These are phyloP conservation scores for Spea hammondii DNA, from an alignment of 2,797 vertebrate species.

Conservation along the genomic window DNA sequence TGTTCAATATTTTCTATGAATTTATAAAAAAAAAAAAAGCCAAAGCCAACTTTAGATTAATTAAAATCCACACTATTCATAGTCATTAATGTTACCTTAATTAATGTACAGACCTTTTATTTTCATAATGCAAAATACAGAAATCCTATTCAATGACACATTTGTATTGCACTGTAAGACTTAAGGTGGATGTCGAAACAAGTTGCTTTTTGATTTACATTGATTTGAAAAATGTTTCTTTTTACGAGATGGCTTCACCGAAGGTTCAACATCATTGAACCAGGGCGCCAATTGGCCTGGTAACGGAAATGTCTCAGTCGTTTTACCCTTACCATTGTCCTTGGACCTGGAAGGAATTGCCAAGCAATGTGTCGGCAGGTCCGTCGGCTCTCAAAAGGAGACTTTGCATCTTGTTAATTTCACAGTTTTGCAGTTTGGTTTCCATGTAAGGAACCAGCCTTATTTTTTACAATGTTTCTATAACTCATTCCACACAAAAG, in stretches of 20 bases:
- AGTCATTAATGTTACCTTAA: slow-evolving; percentile 76
- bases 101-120: slow-evolving; percentile 79
- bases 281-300: slow-evolving; percentile 53
- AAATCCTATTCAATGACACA: slow-evolving; percentile 77
- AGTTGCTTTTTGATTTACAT: slow-evolving; percentile 70
- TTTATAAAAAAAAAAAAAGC: slow-evolving; percentile 78
- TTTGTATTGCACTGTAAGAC: slow-evolving; percentile 89
- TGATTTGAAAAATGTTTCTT: slow-evolving; percentile 65
- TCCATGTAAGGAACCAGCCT: slow-evolving; percentile 87
- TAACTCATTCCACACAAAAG: slow-evolving; percentile 81
- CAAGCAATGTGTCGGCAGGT: slow-evolving; percentile 50
- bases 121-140: slow-evolving; percentile 84
- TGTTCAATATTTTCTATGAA: slow-evolving; percentile 87
- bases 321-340: slow-evolving; percentile 21
- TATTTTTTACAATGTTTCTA: slow-evolving; percentile 98
- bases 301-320: slow-evolving; percentile 65
- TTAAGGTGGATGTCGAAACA: slow-evolving; percentile 77
- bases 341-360: slow-evolving; percentile 46
- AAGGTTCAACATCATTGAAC: slow-evolving; percentile 23
- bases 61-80: slow-evolving; percentile 78
- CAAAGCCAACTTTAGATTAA: slow-evolving; percentile 85
- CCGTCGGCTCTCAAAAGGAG: slow-evolving; percentile 58
- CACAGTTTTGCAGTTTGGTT: slow-evolving; percentile 81
- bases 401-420: slow-evolving; percentile 71
- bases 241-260: slow-evolving; percentile 19